Conservation (phyloP, 2,888 invertebrate species). For the Steinernema carpocapsae region DNA sequence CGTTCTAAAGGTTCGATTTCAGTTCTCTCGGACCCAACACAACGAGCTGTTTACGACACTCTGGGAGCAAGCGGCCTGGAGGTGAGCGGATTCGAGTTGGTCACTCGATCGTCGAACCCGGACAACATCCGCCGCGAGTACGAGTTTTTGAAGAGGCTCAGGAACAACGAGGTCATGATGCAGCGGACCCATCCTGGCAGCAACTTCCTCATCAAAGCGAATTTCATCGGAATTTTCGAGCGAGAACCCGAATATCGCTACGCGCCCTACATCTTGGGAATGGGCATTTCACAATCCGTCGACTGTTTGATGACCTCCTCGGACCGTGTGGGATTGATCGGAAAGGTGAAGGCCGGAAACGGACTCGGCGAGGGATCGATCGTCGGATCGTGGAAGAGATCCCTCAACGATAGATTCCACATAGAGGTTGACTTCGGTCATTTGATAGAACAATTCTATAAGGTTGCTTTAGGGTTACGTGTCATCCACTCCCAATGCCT, state of each 20-base stretch:
- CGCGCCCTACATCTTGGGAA: slow-evolving; percentile 58
- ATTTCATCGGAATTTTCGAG: slow-evolving; percentile 59
- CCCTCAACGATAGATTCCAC: slow-evolving; percentile 48
- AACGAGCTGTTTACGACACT: slow-evolving; percentile 90
- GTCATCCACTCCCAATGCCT: slow-evolving; percentile 51
- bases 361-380: slow-evolving; percentile 65
- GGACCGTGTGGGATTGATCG: slow-evolving; percentile 62
- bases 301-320: slow-evolving; percentile 58
- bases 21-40: slow-evolving; percentile 90
- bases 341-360: slow-evolving; percentile 59
- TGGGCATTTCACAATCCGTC: slow-evolving; percentile 59
- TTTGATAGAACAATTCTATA: slow-evolving; percentile 1
- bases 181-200: slow-evolving; percentile 83
- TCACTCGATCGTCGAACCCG: slow-evolving; percentile 82
- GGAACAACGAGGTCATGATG: slow-evolving; percentile 85
- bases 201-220: slow-evolving; percentile 59
- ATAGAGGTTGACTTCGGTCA: slow-evolving; percentile 49
- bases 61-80: slow-evolving; percentile 87
- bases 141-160: slow-evolving; percentile 80
- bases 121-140: slow-evolving; percentile 95
- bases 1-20: slow-evolving; percentile 42
- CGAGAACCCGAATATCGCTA: slow-evolving; percentile 59
- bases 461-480: slow-evolving; percentile 50
- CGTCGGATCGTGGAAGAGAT: slow-evolving; percentile 59
- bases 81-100: slow-evolving; percentile 91